Conservation (phyloP, 2,797 vertebrate genomes). For the Silurus aristotelis region DNA sequence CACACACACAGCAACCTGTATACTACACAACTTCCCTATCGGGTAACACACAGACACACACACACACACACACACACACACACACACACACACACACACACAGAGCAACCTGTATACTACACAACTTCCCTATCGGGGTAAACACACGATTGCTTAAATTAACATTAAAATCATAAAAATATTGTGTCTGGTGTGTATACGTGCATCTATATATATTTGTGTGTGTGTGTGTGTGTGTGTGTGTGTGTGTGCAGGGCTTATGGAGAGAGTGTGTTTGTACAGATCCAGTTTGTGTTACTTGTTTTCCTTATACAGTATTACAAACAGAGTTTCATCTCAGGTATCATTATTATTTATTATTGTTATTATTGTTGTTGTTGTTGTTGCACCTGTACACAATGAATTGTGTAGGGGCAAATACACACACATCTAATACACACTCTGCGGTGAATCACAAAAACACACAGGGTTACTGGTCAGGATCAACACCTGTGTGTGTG, state of each 20-base stretch:
- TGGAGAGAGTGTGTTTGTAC: conserved; percentile 80
- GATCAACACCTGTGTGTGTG: not conserved
- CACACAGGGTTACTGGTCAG: not conserved
- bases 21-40: too few species aligned
- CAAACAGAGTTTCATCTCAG: conserved; percentile 67
- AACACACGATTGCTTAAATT: not conserved
- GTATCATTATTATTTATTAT: conserved; percentile 59
- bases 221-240: conserved; percentile 33
- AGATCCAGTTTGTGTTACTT: conserved; percentile 73
- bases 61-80: too few species aligned
- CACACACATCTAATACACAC: not conserved
- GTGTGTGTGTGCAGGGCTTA: conserved; percentile 74
- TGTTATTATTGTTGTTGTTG: not conserved
- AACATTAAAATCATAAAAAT: not conserved
- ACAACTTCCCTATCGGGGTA: too few species aligned
- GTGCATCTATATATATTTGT: not conserved
- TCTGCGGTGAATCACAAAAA: not conserved
- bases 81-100: too few species aligned
- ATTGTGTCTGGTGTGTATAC: not conserved
- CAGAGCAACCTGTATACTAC: too few species aligned
- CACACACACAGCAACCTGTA: not conserved
- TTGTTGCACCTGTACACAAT: not conserved
- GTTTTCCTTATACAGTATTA: conserved; percentile 79
- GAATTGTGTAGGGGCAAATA: too few species aligned
- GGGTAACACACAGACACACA: too few species aligned